Conservation (phyloP, 2,113 vertebrate species). For the Genyomyrus donnyi region DNA sequence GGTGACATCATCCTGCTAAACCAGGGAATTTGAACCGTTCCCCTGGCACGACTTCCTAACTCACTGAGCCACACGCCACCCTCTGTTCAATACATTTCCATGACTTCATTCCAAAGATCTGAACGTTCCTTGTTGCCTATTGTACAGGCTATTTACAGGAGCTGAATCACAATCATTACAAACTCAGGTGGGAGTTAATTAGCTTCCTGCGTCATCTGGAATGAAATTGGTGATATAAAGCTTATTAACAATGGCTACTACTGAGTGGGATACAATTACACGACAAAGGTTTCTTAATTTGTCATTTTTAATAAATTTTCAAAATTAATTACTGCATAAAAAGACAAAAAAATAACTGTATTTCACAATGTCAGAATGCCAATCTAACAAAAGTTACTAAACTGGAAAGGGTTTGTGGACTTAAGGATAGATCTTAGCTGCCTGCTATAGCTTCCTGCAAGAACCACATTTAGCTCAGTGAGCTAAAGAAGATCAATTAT, state of each 20-base stretch:
- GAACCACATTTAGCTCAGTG: neutral
- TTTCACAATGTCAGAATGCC: neutral
- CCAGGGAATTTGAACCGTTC: neutral
- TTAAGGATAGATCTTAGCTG: neutral
- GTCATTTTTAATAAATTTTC: neutral
- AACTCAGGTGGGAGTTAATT: neutral
- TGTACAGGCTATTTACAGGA: neutral
- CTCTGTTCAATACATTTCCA: neutral
- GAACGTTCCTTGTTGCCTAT: neutral
- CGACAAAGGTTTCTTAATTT: neutral
- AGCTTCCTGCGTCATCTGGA: neutral
- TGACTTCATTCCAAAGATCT: neutral
- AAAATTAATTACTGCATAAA: neutral
- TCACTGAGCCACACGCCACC: neutral
- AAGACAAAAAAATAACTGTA: neutral
- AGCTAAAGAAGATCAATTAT: neutral
- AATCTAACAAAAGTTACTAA: neutral
- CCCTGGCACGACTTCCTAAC: neutral
- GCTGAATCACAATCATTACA: constrained; percentile 3
- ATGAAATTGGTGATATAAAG: neutral
- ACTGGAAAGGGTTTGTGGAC: neutral
- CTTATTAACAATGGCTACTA: neutral
- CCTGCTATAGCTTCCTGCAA: neutral
- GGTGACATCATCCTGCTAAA: neutral
- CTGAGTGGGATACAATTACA: neutral